phyloP scores from a whole-genome alignment of 2,797 vertebrate species.

The Tolypeutes matacus region DNA sequence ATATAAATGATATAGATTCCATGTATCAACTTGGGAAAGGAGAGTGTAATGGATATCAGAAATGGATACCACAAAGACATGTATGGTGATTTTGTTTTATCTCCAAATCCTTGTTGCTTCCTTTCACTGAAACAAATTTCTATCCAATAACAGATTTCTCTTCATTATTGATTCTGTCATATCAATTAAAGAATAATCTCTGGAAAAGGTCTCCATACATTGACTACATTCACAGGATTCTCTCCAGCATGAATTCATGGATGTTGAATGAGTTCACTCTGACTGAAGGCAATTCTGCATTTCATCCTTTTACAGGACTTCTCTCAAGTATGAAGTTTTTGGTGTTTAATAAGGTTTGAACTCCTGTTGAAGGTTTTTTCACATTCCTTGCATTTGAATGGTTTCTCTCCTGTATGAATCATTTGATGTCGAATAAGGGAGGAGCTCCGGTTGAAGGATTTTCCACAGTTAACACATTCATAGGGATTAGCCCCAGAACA shows the following conservation, averaged over 20 bases:
- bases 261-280: constrained; percentile 25
- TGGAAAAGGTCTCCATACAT: constrained; percentile 48
- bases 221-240: constrained; percentile 39
- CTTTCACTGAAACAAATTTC: neutral
- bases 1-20: neutral
- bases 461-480: no score
- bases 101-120: neutral
- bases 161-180: constrained; percentile 16
- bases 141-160: neutral
- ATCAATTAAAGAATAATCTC: constrained; percentile 36
- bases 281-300: neutral
- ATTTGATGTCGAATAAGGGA: no score
- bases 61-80: neutral
- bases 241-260: constrained; percentile 28
- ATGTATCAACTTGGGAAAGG: constrained; percentile 30
- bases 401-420: no score
- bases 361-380: no score
- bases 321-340: constrained; percentile 60
- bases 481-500: no score
- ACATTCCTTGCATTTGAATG: no score
- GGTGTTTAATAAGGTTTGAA: constrained; percentile 72
- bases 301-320: constrained; percentile 10
- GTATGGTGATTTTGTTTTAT: neutral
- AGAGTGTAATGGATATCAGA: neutral
- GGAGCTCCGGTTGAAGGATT: no score